Conservation (phyloP, 2,113 vertebrate species). For the Heteronetta atricapilla region DNA sequence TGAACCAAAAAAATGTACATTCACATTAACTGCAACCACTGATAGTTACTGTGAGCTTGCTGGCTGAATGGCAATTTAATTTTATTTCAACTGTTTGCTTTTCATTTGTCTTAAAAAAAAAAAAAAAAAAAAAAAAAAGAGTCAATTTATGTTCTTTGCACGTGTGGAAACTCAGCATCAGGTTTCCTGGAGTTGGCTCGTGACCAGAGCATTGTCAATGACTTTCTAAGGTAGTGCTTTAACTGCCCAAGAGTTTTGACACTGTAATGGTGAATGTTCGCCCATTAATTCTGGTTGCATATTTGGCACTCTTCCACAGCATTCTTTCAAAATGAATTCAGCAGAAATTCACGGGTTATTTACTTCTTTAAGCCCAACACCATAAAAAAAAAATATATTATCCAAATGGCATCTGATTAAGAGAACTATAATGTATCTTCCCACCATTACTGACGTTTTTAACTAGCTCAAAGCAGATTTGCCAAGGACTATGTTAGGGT, state of each 20-base stretch:
- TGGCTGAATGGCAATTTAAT: slow-evolving; percentile 17
- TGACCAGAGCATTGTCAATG: background rate
- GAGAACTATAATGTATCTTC: background rate
- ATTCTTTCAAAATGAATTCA: background rate
- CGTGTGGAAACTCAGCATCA: background rate
- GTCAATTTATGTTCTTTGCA: background rate
- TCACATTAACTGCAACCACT: background rate
- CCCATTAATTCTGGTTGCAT: background rate
- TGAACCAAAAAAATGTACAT: background rate
- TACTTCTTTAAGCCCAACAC: background rate
- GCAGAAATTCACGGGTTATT: background rate
- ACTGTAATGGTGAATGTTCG: background rate
- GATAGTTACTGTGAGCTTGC: background rate
- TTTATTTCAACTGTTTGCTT: slow-evolving; percentile 24
- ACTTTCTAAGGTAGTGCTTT: background rate
- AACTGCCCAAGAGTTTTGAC: background rate
- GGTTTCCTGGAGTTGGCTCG: background rate
- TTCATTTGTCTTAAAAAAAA: background rate
- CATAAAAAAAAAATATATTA: background rate
- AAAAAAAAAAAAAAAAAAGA: background rate
- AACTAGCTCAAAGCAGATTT: background rate
- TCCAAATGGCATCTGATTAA: background rate
- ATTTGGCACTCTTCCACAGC: background rate
- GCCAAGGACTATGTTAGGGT: background rate
- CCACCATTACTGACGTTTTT: background rate